Evolutionary conservation across 2,797 vertebrate genomes (phyloP).

Genomic region (Morelia viridis): DNA sequence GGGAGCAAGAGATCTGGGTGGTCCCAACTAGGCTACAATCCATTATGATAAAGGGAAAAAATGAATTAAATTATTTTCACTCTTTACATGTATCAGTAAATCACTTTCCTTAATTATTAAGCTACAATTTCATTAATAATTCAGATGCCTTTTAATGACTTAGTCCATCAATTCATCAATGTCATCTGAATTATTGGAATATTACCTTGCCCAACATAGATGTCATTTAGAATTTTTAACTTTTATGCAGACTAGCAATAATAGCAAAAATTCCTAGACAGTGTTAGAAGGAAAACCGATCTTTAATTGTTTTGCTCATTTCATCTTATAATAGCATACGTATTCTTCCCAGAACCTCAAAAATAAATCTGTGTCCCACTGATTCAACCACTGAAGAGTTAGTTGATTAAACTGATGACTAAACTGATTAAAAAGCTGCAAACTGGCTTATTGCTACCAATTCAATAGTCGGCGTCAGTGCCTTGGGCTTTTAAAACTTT

Average conservation of each 20-base stretch:
- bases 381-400: neutral
- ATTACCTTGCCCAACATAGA: neutral
- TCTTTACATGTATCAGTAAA: neutral
- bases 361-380: neutral
- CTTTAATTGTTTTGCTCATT: conserved; percentile 23
- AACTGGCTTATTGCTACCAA: neutral
- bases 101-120: neutral
- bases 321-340: neutral
- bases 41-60: neutral
- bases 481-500: conserved; percentile 60
- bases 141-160: neutral
- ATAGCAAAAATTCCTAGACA: neutral
- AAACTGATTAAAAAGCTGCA: conserved; percentile 7
- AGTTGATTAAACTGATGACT: neutral
- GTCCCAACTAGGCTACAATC: neutral
- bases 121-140: neutral
- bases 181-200: neutral
- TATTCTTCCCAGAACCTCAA: neutral
- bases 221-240: neutral
- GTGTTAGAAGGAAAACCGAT: neutral
- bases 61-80: neutral
- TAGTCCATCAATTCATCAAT: neutral
- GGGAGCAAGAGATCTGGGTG: neutral
- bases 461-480: conserved; percentile 39
- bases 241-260: neutral